Conservation (phyloP, 2,113 vertebrate genomes). For the Alouatta palliata region DNA sequence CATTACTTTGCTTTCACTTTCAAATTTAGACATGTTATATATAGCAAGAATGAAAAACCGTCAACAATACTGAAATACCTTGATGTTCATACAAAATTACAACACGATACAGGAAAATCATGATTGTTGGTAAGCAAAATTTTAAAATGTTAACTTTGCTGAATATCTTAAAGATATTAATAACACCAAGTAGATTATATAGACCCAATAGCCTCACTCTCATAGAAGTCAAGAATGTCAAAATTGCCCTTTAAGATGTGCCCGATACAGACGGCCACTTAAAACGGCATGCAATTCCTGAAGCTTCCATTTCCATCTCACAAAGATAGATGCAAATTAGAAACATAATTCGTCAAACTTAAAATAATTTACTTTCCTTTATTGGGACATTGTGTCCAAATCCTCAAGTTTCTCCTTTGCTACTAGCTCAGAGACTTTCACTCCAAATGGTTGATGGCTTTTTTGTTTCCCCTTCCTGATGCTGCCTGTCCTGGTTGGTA, state of each 20-base stretch:
- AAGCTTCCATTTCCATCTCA: slow-evolving; percentile 64
- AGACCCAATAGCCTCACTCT: background rate
- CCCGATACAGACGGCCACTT: slow-evolving; percentile 35
- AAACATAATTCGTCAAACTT: slow-evolving; percentile 65
- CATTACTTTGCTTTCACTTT: slow-evolving; percentile 79
- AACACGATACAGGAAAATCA: background rate
- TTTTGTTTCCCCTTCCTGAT: slow-evolving; percentile 38
- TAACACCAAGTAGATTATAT: background rate
- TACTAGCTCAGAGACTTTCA: slow-evolving; percentile 45
- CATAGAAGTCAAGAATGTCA: slow-evolving; percentile 42
- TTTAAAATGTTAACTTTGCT: slow-evolving; percentile 46
- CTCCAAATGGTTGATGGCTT: background rate
- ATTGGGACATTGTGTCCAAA: slow-evolving; percentile 35
- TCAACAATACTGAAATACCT: slow-evolving; percentile 74
- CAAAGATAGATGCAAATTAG: slow-evolving; percentile 69
- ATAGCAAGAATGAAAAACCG: slow-evolving; percentile 76
- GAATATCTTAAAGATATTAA: slow-evolving; percentile 36
- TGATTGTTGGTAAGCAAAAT: slow-evolving; percentile 41
- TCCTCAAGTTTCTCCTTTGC: slow-evolving; percentile 50
- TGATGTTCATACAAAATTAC: slow-evolving; percentile 63
- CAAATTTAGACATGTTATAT: slow-evolving; percentile 74
- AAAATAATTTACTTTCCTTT: slow-evolving; percentile 76
- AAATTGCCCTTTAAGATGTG: slow-evolving; percentile 50
- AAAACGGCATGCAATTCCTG: slow-evolving; percentile 55
- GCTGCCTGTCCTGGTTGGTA: slow-evolving; percentile 59